phyloP scores from a whole-genome alignment of 2,888 invertebrate genomes.

The Eristalinus aeneus region DNA sequence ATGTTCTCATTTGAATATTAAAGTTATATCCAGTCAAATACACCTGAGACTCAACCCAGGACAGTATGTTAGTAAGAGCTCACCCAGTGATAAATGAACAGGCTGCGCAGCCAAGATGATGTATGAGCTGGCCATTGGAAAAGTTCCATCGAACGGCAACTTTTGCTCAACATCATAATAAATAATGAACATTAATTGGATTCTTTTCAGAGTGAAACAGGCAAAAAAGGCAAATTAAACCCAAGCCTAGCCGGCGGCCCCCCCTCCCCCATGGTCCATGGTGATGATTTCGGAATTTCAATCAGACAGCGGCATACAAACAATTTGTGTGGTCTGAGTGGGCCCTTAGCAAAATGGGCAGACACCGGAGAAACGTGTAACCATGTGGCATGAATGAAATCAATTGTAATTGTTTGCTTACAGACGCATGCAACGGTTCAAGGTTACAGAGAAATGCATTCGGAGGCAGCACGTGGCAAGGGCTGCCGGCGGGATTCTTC shows the following conservation, averaged over 20 bases:
- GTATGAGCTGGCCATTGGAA: background rate
- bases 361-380: background rate
- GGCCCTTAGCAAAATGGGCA: background rate
- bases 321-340: background rate
- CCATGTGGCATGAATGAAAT: slow-evolving; percentile 15
- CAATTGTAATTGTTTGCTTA: slow-evolving; percentile 14
- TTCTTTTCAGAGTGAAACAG: background rate
- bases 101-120: too few species aligned
- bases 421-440: background rate
- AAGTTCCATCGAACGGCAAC: background rate
- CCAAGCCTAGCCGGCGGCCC: background rate
- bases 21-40: background rate
- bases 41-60: too few species aligned
- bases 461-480: background rate
- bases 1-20: background rate
- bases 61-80: too few species aligned
- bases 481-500: background rate
- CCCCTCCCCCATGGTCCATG: background rate
- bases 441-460: slow-evolving; percentile 15
- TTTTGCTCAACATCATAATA: background rate
- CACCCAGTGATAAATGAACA: too few species aligned
- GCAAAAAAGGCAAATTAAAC: background rate
- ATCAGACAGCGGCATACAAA: background rate
- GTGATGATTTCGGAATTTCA: background rate
- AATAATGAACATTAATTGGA: background rate